Evolutionary conservation across 2,113 vertebrate species (phyloP), one percentile per base, ranked within the genome.

Genomic region (Campylomormyrus numenius): DNA sequence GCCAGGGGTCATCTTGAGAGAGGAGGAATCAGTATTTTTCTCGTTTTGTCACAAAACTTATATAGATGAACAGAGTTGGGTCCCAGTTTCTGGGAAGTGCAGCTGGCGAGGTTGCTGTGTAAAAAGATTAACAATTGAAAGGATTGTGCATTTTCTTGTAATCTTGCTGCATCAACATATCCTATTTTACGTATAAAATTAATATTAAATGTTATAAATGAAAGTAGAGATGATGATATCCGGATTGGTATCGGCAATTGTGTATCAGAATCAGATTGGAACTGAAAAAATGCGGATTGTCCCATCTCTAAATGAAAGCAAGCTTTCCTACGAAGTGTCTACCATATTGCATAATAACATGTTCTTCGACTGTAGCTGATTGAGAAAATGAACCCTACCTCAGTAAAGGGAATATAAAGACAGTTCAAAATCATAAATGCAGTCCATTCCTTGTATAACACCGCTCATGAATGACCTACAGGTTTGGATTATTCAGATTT

Each of bases 41-140:
- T 88, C n/a, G 5, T 46, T 39, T 85, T 45, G 21, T 85, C 45
- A 85, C 11, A 88, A 31, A 17, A 53, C 50, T 84, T 50, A 74
- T 11, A 13, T 87, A 62, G 84, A 56, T 56, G 53, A 56, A 21
- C 19, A 6, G 19, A 56, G 53, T 56, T 56, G 74, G n/a, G 42
- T 62, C n/a, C 74, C 45, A 87, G n/a, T 19, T 52, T 87, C 8
- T 6, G 6, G 24, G n/a, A 66, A 11, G 24, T 70, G 27, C 15
- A 42, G 58, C 8, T 49, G 31, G 84, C 19, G 17, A 84, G 42
- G 49, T 80, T 45, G 13, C 10, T 80, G 9, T 88, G 42, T 80
- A 88, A 80, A 45, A 74, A 21, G 50, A 8, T 19, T 87, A 74
- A 19, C 58, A 80, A 83, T 80, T 52, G 89, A 77, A 90, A 15